phyloP scores from a whole-genome alignment of 2,888 invertebrate species.

The Drosophila anomelani region DNA sequence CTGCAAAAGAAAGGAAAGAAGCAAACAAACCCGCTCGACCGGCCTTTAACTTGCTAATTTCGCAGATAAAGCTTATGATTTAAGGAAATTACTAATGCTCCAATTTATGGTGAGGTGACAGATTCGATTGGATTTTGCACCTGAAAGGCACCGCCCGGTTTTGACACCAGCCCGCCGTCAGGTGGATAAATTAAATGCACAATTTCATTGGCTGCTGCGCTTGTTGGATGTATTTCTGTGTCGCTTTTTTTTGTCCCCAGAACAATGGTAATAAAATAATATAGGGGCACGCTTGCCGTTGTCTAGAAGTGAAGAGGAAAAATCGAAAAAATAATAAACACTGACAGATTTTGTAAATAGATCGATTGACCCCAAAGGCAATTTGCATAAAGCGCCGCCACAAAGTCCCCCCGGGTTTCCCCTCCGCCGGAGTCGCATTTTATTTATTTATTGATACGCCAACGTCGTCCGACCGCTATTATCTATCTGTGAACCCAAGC shows the following conservation, averaged over 20 bases:
- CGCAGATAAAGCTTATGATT: constrained; percentile 64
- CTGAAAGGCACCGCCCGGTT: constrained; percentile 40
- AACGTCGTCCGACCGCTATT: constrained; percentile 67
- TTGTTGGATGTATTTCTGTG: constrained; percentile 3
- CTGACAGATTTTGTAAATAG: constrained; percentile 57
- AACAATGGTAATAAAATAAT: constrained; percentile 47
- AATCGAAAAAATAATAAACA: constrained; percentile 25
- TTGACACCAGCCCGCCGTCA: constrained; percentile 14
- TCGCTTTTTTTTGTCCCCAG: constrained; percentile 15
- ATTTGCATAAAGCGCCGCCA: constrained; percentile 67
- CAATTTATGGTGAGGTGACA: constrained; percentile 66
- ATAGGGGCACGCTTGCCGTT: constrained; percentile 12
- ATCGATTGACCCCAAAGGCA: constrained; percentile 63
- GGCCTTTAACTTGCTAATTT: constrained; percentile 59
- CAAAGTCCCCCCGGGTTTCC: constrained; percentile 39
- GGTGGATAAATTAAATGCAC: constrained; percentile 50
- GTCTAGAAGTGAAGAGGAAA: constrained; percentile 1
- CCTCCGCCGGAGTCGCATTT: constrained; percentile 38
- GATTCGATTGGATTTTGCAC: constrained; percentile 43
- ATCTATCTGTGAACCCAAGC: constrained; percentile 38
- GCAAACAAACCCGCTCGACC: constrained; percentile 67
- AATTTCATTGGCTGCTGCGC: constrained; percentile 3
- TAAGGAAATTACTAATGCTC: constrained; percentile 69
- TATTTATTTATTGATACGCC: constrained; percentile 71
- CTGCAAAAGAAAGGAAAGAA: constrained; percentile 65